Base-by-base conservation (phyloP, 2,888 invertebrate species). In the Caenorhabditis angaria region DNA sequence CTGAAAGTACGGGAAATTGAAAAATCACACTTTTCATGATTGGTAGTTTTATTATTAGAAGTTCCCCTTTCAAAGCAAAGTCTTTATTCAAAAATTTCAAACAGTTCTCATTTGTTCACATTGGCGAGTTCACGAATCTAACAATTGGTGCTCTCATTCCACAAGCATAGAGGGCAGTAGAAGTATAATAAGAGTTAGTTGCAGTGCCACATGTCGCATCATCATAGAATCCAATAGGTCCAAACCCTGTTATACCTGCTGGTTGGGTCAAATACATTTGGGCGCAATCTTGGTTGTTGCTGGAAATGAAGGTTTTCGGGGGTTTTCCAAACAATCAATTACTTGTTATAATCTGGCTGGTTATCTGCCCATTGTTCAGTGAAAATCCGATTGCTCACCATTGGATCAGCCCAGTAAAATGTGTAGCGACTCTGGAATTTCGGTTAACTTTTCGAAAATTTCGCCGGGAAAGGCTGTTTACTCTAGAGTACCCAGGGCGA, bases 71-170 rank as follows among this genome's bases (percentile, higher is more conserved):
- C n/a, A n/a, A n/a, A n/a, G n/a, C n/a, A n/a, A n/a, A n/a, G n/a
- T n/a, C n/a, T n/a, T n/a, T n/a, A n/a, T n/a, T n/a, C n/a, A n/a
- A n/a, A n/a, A n/a, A n/a, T n/a, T n/a, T n/a, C n/a, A n/a, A n/a
- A n/a, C n/a, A n/a, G n/a, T n/a, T n/a, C n/a, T n/a, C n/a, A n/a
- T n/a, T n/a, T n/a, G n/a, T n/a, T 41, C 18, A 73, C 41, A 77
- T 14, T 22, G 68, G 28, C 58, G 76, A 2, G n/a, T 57, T 29
- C 4, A 57, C 25, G 20, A 81, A 70, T 54, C 32, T 81, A 62
- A 58, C 61, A 25, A 81, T 81, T 61, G 77, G 81, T 10, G 32
- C 27, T 12, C 28, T 10, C 32, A 22, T 57, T 41, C 57, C 22
- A 29, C 57, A 28, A 12, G 32, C 27, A 28, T 22, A 27, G n/a